These are phyloP conservation scores for Rotaria magnacalcarata DNA, from an alignment of 2,888 invertebrate genomes.

Conservation along the genomic window DNA sequence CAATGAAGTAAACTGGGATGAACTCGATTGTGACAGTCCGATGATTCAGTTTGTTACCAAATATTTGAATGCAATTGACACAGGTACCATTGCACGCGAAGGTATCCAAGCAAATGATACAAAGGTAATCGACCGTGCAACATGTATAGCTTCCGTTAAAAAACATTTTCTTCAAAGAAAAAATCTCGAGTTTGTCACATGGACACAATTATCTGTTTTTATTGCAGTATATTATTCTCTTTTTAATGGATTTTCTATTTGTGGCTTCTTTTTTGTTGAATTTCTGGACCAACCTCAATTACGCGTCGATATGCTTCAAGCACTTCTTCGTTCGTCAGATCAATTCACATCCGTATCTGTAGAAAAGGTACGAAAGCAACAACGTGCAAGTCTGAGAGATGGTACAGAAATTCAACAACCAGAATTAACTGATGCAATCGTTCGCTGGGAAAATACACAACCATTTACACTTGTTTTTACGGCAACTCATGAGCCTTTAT, in stretches of 20 bases:
- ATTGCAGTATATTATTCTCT: neutral
- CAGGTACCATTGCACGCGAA: neutral
- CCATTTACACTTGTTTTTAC: neutral
- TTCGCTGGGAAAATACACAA: conserved; percentile 9
- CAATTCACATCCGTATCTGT: neutral
- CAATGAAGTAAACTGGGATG: neutral
- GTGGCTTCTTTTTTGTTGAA: neutral
- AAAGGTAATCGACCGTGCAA: neutral
- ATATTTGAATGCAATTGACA: neutral
- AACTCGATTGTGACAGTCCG: neutral
- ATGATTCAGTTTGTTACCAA: neutral
- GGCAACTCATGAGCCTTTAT: conserved; percentile 1
- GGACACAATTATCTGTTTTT: neutral
- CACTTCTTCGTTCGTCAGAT: conserved; percentile 8
- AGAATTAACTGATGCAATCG: neutral
- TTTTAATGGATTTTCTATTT: neutral
- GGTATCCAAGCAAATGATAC: neutral
- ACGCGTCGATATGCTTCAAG: neutral
- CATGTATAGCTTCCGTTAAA: neutral
- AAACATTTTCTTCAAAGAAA: neutral
- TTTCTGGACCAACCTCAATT: neutral
- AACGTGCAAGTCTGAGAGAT: neutral
- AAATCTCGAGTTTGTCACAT: neutral
- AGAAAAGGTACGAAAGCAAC: neutral
- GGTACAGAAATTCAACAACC: neutral